phyloP scores from a whole-genome alignment of 2,888 invertebrate genomes.

The Exephanes ischioxanthus region DNA sequence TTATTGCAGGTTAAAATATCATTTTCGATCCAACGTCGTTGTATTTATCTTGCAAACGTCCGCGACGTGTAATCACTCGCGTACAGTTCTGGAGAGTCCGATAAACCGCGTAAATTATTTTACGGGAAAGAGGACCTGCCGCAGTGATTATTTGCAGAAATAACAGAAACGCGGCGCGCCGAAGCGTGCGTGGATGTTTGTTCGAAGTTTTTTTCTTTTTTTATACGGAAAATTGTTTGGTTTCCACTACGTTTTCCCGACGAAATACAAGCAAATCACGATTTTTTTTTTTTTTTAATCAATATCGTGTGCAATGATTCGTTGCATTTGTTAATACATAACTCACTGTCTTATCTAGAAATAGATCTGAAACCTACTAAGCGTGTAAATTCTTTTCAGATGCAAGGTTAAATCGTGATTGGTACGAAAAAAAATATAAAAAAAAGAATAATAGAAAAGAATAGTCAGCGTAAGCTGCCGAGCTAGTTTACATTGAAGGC shows the following conservation, averaged over 20 bases:
- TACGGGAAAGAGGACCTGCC: not conserved
- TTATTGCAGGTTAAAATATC: not conserved
- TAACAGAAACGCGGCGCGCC: constrained; percentile 1
- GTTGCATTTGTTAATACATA: not conserved
- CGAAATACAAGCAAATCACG: not conserved
- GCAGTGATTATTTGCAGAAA: constrained; percentile 48
- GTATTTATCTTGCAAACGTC: constrained; percentile 14
- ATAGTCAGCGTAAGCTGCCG: no score
- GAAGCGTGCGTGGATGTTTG: constrained; percentile 14
- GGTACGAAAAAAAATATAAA: no score
- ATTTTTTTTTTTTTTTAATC: no score
- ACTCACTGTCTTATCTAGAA: not conserved
- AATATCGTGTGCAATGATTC: not conserved
- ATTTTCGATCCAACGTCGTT: not conserved
- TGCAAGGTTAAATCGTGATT: no score
- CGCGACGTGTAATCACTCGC: not conserved
- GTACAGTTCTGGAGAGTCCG: not conserved
- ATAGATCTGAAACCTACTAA: not conserved
- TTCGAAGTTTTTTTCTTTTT: not conserved
- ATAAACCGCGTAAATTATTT: constrained; percentile 13
- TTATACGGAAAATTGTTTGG: not conserved
- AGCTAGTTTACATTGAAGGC: no score
- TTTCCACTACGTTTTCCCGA: not conserved
- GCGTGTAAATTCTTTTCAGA: no score
- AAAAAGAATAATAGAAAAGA: no score